Percentiles rank a stretch among this genome's conserved stretches.
These are phyloP conservation scores for Cyclargus thomasi DNA, from an alignment of 1,140 invertebrate species.

Conservation along the genomic window DNA sequence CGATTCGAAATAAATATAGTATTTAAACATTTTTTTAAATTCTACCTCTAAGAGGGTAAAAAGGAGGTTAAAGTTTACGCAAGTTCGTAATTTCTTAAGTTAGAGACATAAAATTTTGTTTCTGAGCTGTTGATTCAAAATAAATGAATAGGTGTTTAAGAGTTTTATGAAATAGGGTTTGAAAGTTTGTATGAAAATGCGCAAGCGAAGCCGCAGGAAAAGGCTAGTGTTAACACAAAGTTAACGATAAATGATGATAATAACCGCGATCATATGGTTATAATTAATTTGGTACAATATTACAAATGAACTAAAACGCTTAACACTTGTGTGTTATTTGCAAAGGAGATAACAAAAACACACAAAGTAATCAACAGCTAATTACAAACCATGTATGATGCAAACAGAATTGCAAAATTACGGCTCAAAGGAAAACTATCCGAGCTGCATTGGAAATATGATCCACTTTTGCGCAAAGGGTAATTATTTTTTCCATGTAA, in stretches of 20 bases:
- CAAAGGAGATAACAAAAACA: constrained; percentile 1
- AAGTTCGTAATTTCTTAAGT: too few relatives aligned
- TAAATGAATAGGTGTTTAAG: too few relatives aligned
- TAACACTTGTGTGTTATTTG: constrained; percentile 10
- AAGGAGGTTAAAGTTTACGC: too few relatives aligned
- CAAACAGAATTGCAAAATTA: neutral
- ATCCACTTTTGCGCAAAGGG: neutral
- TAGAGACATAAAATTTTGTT: too few relatives aligned
- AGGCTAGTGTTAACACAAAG: too few relatives aligned
- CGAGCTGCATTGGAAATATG: neutral
- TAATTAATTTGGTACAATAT: neutral
- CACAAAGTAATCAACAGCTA: constrained; percentile 14
- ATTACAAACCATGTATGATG: constrained; percentile 1
- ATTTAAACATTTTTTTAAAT: too few relatives aligned
- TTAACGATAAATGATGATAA: neutral
- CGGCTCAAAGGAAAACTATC: neutral
- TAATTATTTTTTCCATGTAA: constrained; percentile 5
- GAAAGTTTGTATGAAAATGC: too few relatives aligned
- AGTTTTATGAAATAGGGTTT: too few relatives aligned
- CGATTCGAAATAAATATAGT: too few relatives aligned
- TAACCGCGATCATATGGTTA: neutral
- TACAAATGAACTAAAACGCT: constrained; percentile 10
- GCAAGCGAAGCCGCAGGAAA: too few relatives aligned
- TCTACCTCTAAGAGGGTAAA: too few relatives aligned
- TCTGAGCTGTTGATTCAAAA: too few relatives aligned